These are phyloP conservation scores for Sycophaga agraensis DNA, from an alignment of 1,140 invertebrate species.

Conservation along the genomic window DNA sequence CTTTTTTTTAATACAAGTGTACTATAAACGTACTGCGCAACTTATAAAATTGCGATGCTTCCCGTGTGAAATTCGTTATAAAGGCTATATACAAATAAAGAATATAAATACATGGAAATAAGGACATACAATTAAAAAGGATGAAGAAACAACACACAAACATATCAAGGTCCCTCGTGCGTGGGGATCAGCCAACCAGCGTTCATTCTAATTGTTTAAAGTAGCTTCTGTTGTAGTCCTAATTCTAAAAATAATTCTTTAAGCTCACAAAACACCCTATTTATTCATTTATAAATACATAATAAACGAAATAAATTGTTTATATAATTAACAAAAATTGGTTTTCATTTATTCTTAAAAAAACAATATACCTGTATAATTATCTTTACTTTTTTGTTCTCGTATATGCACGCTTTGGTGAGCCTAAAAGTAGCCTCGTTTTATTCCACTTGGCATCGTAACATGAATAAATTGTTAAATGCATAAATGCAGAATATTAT, in stretches of 20 bases:
- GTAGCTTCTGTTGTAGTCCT: conserved; percentile 18
- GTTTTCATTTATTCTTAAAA: neutral
- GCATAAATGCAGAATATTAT: too few species aligned
- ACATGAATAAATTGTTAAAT: too few species aligned
- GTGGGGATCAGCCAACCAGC: conserved; percentile 14
- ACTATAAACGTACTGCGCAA: neutral
- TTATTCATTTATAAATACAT: conserved; percentile 28
- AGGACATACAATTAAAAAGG: neutral
- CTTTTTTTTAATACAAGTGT: conserved; percentile 1
- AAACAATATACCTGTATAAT: neutral
- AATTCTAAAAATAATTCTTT: conserved; percentile 22
- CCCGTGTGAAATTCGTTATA: conserved; percentile 5
- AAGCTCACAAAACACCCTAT: conserved; percentile 16
- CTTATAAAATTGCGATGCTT: conserved; percentile 20
- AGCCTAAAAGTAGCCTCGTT: too few species aligned
- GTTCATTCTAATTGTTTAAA: conserved; percentile 19
- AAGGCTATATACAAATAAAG: neutral
- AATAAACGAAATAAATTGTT: conserved; percentile 28
- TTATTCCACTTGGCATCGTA: too few species aligned
- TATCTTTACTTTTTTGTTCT: too few species aligned
- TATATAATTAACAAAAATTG: conserved; percentile 20
- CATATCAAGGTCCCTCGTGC: conserved; percentile 12
- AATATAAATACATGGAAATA: neutral
- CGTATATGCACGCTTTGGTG: too few species aligned
- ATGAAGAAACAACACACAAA: conserved; percentile 6